Evolutionary conservation across 2,888 invertebrate species (phyloP).

Genomic region (Cerastoderma edule): DNA sequence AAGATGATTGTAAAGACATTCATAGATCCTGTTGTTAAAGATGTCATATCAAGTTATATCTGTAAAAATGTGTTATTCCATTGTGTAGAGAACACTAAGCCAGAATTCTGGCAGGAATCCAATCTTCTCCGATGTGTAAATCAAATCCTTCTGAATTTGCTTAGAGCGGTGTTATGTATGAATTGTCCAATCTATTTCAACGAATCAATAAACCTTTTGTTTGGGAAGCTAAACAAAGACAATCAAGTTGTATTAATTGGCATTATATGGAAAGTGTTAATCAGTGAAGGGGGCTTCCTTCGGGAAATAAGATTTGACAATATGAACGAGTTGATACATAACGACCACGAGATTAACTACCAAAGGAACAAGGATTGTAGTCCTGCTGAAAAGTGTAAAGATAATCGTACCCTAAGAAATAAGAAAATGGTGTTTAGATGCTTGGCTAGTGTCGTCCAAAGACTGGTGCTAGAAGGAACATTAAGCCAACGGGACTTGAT

Average conservation of each 20-base stretch:
- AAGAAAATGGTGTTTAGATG: no score
- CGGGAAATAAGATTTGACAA: no score
- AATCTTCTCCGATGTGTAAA: neutral
- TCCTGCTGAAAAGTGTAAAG: no score
- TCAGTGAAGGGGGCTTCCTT: neutral
- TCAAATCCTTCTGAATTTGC: neutral
- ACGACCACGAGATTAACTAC: no score
- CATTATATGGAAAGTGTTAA: neutral
- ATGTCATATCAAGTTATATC: constrained; percentile 4
- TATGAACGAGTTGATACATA: no score
- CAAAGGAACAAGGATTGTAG: no score
- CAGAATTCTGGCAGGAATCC: neutral
- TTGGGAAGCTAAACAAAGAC: neutral
- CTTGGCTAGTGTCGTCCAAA: no score
- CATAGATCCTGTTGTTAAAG: constrained; percentile 4
- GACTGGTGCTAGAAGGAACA: no score
- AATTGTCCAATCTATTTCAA: constrained; percentile 9
- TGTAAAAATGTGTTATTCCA: constrained; percentile 9
- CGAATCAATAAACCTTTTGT: neutral
- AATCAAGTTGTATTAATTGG: neutral
- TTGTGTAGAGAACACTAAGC: neutral
- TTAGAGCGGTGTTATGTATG: neutral
- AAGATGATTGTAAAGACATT: constrained; percentile 23
- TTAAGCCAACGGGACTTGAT: no score
- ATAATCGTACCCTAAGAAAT: no score